Conservation (phyloP, 2,113 vertebrate species). For the Columba janthina region DNA sequence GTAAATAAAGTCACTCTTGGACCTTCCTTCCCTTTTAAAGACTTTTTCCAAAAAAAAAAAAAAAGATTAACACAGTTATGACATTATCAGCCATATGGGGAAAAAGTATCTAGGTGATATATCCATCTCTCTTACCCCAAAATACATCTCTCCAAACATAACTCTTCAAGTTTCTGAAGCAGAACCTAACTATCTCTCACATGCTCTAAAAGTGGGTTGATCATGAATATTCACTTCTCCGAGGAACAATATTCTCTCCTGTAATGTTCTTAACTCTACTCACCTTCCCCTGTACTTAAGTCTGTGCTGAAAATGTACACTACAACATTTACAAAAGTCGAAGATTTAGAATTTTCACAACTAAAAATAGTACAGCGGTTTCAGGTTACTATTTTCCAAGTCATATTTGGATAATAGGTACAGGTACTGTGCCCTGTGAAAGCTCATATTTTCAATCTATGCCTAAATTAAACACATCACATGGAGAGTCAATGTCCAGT, state of each 20-base stretch:
- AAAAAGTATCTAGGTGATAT: neutral
- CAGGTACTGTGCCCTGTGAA: neutral
- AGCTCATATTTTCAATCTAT: neutral
- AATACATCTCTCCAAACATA: neutral
- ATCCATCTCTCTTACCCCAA: neutral
- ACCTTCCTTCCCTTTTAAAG: neutral
- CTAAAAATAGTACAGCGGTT: neutral
- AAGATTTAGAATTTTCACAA: neutral
- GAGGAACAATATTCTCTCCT: neutral
- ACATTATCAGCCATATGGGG: neutral
- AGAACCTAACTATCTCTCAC: neutral
- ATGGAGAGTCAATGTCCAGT: neutral
- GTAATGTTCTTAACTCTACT: neutral
- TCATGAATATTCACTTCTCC: neutral
- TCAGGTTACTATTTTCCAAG: neutral
- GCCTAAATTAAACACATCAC: neutral
- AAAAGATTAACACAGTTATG: neutral
- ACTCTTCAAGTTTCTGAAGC: neutral
- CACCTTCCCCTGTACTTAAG: neutral
- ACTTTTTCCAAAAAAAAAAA: neutral
- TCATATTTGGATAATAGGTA: neutral
- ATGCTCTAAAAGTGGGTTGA: neutral
- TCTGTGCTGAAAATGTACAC: neutral
- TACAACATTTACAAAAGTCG: neutral
- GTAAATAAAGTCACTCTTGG: neutral